phyloP scores from a whole-genome alignment of 2,113 vertebrate genomes.

The Grus americana region DNA sequence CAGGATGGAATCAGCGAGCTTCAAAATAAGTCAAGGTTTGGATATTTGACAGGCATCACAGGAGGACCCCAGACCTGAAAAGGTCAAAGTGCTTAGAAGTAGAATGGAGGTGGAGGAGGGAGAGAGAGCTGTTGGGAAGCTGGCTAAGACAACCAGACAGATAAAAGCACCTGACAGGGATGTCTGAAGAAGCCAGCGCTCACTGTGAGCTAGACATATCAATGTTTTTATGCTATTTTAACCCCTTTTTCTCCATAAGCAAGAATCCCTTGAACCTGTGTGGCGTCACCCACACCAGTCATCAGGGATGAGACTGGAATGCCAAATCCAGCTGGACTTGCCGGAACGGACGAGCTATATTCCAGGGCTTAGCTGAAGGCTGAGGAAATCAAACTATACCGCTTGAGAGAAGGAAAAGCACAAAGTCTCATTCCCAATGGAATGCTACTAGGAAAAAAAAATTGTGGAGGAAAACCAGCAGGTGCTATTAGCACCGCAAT shows the following conservation, averaged over 20 bases:
- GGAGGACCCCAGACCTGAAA: background rate
- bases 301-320: background rate
- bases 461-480: background rate
- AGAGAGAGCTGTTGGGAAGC: background rate
- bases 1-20: background rate
- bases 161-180: background rate
- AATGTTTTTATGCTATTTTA: background rate
- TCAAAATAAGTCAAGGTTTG: background rate
- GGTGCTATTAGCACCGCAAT: background rate
- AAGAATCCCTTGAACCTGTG: background rate
- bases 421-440: background rate
- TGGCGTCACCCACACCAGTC: background rate
- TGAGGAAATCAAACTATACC: background rate
- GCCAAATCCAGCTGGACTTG: background rate
- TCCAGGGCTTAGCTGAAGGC: background rate
- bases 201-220: background rate
- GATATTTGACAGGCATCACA: background rate
- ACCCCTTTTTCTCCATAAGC: background rate
- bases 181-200: background rate
- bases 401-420: background rate
- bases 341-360: background rate
- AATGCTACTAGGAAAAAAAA: background rate
- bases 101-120: background rate
- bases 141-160: background rate
- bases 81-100: background rate